Percentiles rank a stretch among this genome's conserved stretches.
These are phyloP conservation scores for Toxotes jaculatrix DNA, from an alignment of 2,113 vertebrate genomes.

Conservation along the genomic window DNA sequence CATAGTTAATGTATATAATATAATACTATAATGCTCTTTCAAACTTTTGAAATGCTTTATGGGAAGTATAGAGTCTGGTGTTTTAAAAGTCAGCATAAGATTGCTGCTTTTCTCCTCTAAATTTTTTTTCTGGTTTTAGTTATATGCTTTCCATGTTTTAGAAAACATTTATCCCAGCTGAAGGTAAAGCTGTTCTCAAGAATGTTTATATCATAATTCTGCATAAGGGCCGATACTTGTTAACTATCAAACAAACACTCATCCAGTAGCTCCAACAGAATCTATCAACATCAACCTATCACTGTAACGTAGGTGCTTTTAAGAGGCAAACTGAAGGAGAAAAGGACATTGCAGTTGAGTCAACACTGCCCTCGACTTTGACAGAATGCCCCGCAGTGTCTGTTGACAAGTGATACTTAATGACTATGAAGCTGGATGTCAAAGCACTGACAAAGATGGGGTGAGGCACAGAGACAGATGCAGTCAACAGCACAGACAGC, in stretches of 20 bases:
- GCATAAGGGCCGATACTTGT: too few relatives aligned
- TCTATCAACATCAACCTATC: not conserved
- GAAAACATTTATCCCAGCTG: too few relatives aligned
- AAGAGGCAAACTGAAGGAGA: not conserved
- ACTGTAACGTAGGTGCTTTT: not conserved
- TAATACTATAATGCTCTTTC: not conserved
- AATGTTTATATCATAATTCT: too few relatives aligned
- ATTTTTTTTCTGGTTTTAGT: too few relatives aligned
- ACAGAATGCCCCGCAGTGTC: constrained; percentile 26
- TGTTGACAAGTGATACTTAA: constrained; percentile 36
- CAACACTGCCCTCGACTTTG: constrained; percentile 12
- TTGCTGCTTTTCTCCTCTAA: too few relatives aligned
- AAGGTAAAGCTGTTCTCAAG: too few relatives aligned
- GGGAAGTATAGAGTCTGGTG: not conserved
- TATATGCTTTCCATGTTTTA: too few relatives aligned
- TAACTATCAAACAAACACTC: not conserved
- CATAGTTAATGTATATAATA: too few relatives aligned
- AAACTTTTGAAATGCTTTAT: not conserved
- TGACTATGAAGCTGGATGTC: constrained; percentile 7
- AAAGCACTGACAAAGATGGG: constrained; percentile 19
- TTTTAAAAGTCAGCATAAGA: not conserved
- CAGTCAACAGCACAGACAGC: not conserved
- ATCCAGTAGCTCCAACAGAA: not conserved
- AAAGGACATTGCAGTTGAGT: constrained; percentile 1
- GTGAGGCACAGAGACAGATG: constrained; percentile 10